phyloP scores from a whole-genome alignment of 2,113 vertebrate genomes.

The Menura novaehollandiae region DNA sequence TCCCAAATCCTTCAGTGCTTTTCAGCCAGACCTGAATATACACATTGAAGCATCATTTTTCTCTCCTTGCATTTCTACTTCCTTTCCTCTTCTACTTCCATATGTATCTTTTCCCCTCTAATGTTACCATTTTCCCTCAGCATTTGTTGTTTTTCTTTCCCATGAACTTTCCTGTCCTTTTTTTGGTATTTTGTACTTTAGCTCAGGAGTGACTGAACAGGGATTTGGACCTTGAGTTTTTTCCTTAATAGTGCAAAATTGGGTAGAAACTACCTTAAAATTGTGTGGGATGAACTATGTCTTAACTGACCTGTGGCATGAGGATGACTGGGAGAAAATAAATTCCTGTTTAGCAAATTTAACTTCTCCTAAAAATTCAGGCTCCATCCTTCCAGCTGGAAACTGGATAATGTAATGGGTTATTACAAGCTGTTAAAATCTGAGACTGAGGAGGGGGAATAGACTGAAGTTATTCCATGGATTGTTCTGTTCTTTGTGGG shows the following conservation, averaged over 20 bases:
- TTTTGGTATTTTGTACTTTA: not conserved
- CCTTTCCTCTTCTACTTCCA: not conserved
- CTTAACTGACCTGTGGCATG: not conserved
- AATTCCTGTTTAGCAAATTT: not conserved
- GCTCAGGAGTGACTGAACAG: not conserved
- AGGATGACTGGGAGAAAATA: not conserved
- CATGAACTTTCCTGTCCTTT: not conserved
- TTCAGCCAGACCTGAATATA: not conserved
- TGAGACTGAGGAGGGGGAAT: constrained; percentile 17
- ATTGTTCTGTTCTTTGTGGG: constrained; percentile 47
- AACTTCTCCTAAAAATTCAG: constrained; percentile 1
- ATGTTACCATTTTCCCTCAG: not conserved
- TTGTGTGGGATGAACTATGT: not conserved
- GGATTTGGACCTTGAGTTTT: not conserved
- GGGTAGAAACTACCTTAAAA: not conserved
- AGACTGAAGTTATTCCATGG: constrained; percentile 40
- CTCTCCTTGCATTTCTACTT: not conserved
- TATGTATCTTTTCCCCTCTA: not conserved
- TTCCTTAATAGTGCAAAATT: not conserved
- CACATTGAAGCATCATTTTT: not conserved
- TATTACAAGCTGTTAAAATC: constrained; percentile 52
- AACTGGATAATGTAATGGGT: constrained; percentile 5
- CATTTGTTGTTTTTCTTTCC: not conserved
- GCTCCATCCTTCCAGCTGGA: constrained; percentile 24
- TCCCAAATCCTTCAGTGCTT: not conserved